These are phyloP conservation scores for Nyctibius bracteatus DNA, from an alignment of 2,113 vertebrate genomes.

Conservation along the genomic window DNA sequence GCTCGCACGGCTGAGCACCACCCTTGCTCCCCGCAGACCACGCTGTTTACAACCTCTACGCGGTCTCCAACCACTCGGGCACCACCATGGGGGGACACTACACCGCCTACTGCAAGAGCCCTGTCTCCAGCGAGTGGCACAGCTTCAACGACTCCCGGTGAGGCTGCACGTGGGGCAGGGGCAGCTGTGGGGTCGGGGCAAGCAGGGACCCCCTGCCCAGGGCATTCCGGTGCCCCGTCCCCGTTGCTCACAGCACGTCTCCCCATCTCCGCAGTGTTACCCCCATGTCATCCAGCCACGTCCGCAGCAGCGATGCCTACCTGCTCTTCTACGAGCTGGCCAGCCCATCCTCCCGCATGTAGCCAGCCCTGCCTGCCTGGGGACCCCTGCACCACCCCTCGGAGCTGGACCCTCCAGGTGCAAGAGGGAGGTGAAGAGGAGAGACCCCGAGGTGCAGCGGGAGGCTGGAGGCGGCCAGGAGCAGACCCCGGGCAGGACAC, in stretches of 20 bases:
- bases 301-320: slow-evolving; percentile 94
- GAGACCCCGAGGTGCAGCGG: background rate
- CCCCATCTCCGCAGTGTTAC: slow-evolving; percentile 79
- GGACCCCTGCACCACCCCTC: background rate
- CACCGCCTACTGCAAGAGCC: slow-evolving; percentile 92
- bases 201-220: background rate
- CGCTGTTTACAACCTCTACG: slow-evolving; percentile 90
- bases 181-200: accelerated
- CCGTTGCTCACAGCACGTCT: background rate
- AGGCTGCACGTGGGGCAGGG: background rate
- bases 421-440: slow-evolving; percentile 18
- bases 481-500: background rate
- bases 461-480: background rate
- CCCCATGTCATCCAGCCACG: slow-evolving; percentile 93
- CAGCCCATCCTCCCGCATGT: slow-evolving; percentile 86
- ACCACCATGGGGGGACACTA: slow-evolving; percentile 95
- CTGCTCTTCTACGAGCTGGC: slow-evolving; percentile 95
- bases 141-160: slow-evolving; percentile 95
- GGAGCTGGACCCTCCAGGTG: background rate
- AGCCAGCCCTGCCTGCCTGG: slow-evolving; percentile 38
- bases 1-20: background rate
- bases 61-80: slow-evolving; percentile 94
- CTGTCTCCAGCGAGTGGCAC: slow-evolving; percentile 88
- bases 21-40: slow-evolving; percentile 72
- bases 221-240: accelerated